phyloP scores from a whole-genome alignment of 2,888 invertebrate genomes.

The Callimorpha dominula region DNA sequence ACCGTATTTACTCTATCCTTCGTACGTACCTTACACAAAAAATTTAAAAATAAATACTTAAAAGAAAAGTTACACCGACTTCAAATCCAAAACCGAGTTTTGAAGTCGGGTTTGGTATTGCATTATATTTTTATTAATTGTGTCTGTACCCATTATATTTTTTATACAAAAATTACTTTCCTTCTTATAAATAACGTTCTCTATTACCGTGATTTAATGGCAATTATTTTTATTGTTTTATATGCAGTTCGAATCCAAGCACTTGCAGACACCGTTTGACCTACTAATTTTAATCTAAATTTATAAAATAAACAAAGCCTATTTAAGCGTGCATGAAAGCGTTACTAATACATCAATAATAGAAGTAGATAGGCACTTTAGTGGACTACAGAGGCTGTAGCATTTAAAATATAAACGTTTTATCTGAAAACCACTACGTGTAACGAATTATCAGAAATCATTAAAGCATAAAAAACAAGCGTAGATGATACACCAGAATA shows the following conservation, averaged over 20 bases:
- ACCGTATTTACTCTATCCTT: too few relatives aligned
- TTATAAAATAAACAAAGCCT: not conserved
- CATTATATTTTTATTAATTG: too few relatives aligned
- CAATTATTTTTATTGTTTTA: not conserved
- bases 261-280: not conserved
- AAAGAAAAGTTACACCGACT: too few relatives aligned
- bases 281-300: not conserved
- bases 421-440: conserved; percentile 43
- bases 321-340: not conserved
- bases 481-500: conserved; percentile 40
- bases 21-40: too few relatives aligned
- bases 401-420: conserved; percentile 45
- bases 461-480: conserved; percentile 51
- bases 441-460: conserved; percentile 52
- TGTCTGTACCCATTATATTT: too few relatives aligned
- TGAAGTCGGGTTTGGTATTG: too few relatives aligned
- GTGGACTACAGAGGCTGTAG: conserved; percentile 30
- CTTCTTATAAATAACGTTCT: not conserved
- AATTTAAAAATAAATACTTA: too few relatives aligned
- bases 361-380: conserved; percentile 21
- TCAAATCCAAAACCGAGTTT: too few relatives aligned
- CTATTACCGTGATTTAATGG: not conserved
- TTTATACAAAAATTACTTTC: too few relatives aligned
- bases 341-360: conserved; percentile 14
- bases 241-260: not conserved